Evolutionary conservation across 2,888 invertebrate species (phyloP).

Genomic region (Limnephilus lunatus): DNA sequence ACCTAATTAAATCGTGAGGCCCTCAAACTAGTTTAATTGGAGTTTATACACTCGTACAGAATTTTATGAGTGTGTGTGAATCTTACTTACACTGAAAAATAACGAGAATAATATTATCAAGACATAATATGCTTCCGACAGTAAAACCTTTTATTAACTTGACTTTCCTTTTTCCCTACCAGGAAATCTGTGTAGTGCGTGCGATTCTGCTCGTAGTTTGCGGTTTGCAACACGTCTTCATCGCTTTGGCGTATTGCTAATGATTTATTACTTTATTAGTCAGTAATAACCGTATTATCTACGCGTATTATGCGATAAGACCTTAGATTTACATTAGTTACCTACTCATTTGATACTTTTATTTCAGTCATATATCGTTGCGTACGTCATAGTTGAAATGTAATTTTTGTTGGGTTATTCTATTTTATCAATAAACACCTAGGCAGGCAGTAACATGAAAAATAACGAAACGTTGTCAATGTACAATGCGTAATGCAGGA

Average conservation of each 20-base stretch:
- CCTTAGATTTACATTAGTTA: neutral
- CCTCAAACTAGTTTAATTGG: neutral
- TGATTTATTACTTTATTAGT: neutral
- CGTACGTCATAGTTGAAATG: neutral
- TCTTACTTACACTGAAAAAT: neutral
- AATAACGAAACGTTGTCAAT: neutral
- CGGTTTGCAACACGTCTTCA: neutral
- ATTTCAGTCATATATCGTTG: neutral
- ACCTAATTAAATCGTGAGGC: neutral
- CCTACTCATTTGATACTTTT: neutral
- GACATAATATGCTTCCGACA: neutral
- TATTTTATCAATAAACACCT: neutral
- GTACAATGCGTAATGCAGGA: neutral
- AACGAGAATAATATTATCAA: neutral
- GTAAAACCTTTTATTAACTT: neutral
- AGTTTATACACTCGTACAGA: no score
- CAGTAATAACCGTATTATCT: neutral
- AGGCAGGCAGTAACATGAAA: neutral
- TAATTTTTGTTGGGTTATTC: neutral
- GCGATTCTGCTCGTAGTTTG: neutral
- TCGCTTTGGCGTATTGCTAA: neutral
- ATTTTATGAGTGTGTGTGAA: no score
- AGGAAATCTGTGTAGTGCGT: neutral
- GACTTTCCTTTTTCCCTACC: neutral
- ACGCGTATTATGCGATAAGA: neutral